phyloP scores from a whole-genome alignment of 2,888 invertebrate genomes.

The Drosophila siamana region DNA sequence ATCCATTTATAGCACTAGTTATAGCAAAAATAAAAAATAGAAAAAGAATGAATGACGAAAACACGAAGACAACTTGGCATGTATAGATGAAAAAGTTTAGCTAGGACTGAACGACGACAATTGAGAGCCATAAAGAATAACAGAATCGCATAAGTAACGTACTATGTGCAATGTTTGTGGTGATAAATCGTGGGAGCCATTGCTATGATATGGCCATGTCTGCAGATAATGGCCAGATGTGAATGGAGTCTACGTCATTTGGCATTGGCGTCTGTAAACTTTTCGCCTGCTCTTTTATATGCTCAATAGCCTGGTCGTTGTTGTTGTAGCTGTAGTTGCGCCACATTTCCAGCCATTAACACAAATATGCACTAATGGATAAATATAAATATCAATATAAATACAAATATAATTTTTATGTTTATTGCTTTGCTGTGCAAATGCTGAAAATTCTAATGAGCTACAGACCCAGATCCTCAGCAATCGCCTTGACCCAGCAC shows the following conservation, averaged over 20 bases:
- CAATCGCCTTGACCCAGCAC: slow-evolving; percentile 13
- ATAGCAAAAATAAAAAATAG: too few species aligned
- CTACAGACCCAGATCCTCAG: not conserved
- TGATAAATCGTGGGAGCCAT: slow-evolving; percentile 47
- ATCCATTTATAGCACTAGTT: slow-evolving; percentile 3
- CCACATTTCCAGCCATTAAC: slow-evolving; percentile 52
- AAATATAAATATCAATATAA: slow-evolving; percentile 34
- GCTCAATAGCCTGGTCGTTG: slow-evolving; percentile 10
- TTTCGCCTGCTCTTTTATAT: slow-evolving; percentile 22
- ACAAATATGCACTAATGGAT: slow-evolving; percentile 46
- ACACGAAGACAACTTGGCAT: slow-evolving; percentile 34
- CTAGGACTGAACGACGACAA: slow-evolving; percentile 5
- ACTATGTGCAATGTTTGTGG: slow-evolving; percentile 33
- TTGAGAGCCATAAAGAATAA: slow-evolving; percentile 49
- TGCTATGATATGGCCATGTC: slow-evolving; percentile 24
- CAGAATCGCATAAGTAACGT: slow-evolving; percentile 56
- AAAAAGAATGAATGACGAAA: not conserved
- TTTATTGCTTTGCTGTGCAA: slow-evolving; percentile 48
- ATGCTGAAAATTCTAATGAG: slow-evolving; percentile 30
- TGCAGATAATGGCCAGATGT: slow-evolving; percentile 38
- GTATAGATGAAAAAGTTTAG: slow-evolving; percentile 21
- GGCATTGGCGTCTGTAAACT: slow-evolving; percentile 52
- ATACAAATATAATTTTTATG: slow-evolving; percentile 59
- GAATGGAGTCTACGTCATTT: slow-evolving; percentile 27
- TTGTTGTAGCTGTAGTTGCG: slow-evolving; percentile 18